A percentile compares a stretch with the other conserved stretches of the same genome.
These are phyloP conservation scores for Rattus norvegicus DNA, from an alignment of 2,113 vertebrate genomes.

Conservation along the genomic window DNA sequence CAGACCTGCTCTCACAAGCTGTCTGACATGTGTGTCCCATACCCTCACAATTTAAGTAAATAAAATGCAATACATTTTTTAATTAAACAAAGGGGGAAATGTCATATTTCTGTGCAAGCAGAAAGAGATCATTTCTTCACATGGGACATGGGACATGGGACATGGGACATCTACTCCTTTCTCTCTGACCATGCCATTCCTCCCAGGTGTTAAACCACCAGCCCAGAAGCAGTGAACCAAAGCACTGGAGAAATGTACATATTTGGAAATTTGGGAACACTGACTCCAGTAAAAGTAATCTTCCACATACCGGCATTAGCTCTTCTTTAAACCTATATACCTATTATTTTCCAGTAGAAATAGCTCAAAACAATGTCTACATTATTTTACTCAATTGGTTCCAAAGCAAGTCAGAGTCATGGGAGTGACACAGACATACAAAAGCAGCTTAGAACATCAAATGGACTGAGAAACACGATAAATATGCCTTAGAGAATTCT, in stretches of 20 bases:
- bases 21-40: not conserved
- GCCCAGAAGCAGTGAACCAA: not conserved
- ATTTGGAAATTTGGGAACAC: not conserved
- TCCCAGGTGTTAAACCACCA: not conserved
- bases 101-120: not conserved
- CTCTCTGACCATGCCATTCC: not conserved
- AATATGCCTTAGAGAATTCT: not conserved
- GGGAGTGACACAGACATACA: not conserved
- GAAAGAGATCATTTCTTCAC: not conserved
- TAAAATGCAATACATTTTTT: not conserved
- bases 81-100: not conserved
- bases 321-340: not conserved
- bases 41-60: not conserved
- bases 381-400: conserved; percentile 31
- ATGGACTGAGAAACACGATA: not conserved
- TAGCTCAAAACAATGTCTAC: not conserved
- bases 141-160: no score
- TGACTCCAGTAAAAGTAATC: not conserved
- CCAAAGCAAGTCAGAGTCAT: conserved; percentile 57
- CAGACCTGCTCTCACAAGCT: not conserved
- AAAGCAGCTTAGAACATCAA: conserved; percentile 7
- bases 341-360: not conserved
- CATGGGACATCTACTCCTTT: not conserved
- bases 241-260: not conserved
- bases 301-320: not conserved